phyloP scores from a whole-genome alignment of 2,797 vertebrate genomes.

The Scyliorhinus canicula region DNA sequence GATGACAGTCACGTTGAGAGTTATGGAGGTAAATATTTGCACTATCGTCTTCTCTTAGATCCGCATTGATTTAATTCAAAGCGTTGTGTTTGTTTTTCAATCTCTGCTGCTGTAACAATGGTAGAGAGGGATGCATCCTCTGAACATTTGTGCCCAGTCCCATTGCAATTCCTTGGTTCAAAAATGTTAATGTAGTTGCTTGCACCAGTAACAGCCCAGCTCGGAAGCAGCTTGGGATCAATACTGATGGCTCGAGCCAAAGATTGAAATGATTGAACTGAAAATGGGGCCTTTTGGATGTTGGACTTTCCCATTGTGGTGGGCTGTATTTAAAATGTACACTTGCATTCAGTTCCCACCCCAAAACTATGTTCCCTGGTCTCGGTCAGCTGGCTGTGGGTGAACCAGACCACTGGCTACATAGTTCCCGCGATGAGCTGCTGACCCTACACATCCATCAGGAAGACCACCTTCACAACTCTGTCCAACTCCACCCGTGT shows the following conservation, averaged over 20 bases:
- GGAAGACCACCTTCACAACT: too few relatives aligned
- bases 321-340: not conserved
- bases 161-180: not conserved
- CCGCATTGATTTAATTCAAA: not conserved
- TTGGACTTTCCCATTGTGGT: not conserved
- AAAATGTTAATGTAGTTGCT: not conserved
- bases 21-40: constrained; percentile 23
- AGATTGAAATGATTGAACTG: not conserved
- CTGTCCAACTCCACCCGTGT: too few relatives aligned
- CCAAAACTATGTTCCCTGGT: not conserved
- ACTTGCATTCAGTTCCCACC: not conserved
- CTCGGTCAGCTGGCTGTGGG: not conserved
- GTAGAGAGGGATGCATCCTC: too few relatives aligned
- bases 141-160: too few relatives aligned
- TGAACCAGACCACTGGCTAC: not conserved
- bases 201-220: not conserved
- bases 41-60: not conserved
- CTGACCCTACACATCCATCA: not conserved
- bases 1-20: not conserved
- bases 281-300: not conserved
- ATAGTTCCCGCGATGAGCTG: not conserved
- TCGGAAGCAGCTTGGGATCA: not conserved
- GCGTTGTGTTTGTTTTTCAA: not conserved
- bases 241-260: not conserved
- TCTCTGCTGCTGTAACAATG: not conserved